Percentiles rank a stretch among this genome's conserved stretches.
phyloP scores from a whole-genome alignment of 2,888 invertebrate genomes.

The Leucania comma region DNA sequence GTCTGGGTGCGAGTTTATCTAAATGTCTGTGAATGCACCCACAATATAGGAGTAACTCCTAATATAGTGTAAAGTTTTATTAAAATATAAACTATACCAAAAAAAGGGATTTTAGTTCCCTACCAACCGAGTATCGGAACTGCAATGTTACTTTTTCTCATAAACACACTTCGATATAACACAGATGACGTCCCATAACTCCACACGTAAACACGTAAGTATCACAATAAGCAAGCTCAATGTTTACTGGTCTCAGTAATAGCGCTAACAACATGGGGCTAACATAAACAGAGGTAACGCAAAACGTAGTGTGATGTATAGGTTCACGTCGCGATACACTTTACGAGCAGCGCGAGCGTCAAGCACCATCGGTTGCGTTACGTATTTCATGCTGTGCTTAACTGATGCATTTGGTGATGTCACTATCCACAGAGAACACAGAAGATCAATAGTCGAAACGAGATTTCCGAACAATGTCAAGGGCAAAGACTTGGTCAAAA shows the following conservation, averaged over 20 bases:
- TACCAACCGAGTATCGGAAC: background rate
- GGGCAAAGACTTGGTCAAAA: background rate
- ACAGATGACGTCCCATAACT: conserved; percentile 25
- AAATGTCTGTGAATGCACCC: too few relatives aligned
- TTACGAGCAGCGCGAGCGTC: conserved; percentile 19
- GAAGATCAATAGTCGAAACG: background rate
- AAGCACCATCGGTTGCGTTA: conserved; percentile 5
- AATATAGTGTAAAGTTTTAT: too few relatives aligned
- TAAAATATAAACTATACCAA: too few relatives aligned
- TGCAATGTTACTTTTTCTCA: conserved; percentile 1
- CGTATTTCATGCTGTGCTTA: background rate
- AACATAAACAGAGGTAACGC: background rate
- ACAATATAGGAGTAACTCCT: too few relatives aligned
- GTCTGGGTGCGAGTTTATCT: too few relatives aligned
- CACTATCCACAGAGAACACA: background rate
- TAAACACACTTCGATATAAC: conserved; percentile 7
- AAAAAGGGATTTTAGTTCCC: background rate
- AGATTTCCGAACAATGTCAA: background rate
- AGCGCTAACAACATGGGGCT: background rate
- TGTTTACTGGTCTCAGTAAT: background rate
- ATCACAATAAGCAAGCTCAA: conserved; percentile 19
- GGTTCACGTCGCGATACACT: conserved; percentile 1
- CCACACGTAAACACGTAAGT: conserved; percentile 8
- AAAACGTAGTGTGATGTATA: background rate
- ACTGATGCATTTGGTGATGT: conserved; percentile 3